phyloP scores from a whole-genome alignment of 2,888 invertebrate genomes.

The Arge pagana region DNA sequence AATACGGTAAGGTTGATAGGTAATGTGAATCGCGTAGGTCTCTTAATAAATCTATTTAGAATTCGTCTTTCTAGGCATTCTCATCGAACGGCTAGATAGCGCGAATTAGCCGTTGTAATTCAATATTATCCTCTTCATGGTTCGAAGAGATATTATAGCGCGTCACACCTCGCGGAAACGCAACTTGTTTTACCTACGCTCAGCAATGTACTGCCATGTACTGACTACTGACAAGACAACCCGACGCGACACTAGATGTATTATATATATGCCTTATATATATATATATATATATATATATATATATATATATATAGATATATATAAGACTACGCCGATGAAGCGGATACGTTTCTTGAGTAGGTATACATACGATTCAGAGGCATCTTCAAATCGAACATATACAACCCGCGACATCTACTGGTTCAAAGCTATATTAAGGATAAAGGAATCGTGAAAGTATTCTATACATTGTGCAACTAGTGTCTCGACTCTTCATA shows the following conservation, averaged over 20 bases:
- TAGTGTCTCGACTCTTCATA: too few relatives aligned
- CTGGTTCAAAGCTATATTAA: not conserved
- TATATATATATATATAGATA: too few relatives aligned
- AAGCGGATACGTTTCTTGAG: too few relatives aligned
- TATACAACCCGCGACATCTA: not conserved
- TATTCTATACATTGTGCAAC: too few relatives aligned
- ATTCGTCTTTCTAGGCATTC: not conserved
- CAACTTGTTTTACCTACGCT: conserved; percentile 8
- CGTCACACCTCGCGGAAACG: conserved; percentile 1
- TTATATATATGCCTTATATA: too few relatives aligned
- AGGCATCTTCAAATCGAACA: not conserved
- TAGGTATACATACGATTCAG: too few relatives aligned
- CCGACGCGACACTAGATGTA: too few relatives aligned
- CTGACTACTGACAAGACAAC: not conserved
- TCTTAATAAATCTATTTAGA: not conserved
- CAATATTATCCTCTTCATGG: conserved; percentile 5
- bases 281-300: too few relatives aligned
- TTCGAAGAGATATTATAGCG: conserved; percentile 8
- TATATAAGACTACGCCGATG: too few relatives aligned
- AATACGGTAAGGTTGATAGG: not conserved
- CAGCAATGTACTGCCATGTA: not conserved
- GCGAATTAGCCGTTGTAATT: conserved; percentile 7
- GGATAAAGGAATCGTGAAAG: too few relatives aligned
- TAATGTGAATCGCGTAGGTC: not conserved
- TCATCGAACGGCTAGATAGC: not conserved